These are phyloP conservation scores for Arion vulgaris DNA, from an alignment of 1,140 invertebrate genomes.

Conservation along the genomic window DNA sequence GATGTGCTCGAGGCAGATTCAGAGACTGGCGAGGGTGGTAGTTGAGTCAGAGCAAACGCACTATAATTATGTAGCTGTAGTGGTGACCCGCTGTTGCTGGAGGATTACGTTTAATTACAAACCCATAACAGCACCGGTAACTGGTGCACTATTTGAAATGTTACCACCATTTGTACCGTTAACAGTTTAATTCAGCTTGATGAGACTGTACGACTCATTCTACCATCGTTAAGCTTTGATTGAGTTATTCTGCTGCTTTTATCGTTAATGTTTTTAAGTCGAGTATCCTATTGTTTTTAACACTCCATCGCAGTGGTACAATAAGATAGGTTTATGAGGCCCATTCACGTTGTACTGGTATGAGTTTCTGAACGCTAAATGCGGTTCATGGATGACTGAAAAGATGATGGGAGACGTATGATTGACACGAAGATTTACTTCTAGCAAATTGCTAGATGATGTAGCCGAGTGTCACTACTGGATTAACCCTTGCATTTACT, in stretches of 20 bases:
- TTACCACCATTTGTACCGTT: too few relatives aligned
- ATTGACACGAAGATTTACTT: slow-evolving; percentile 40
- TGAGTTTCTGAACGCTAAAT: neutral
- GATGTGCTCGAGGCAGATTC: neutral
- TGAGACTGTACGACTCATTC: too few relatives aligned
- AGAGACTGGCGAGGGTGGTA: neutral
- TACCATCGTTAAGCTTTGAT: too few relatives aligned
- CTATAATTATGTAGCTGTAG: slow-evolving; percentile 4
- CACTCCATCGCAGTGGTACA: neutral
- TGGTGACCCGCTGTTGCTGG: neutral
- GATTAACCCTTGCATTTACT: slow-evolving; percentile 32
- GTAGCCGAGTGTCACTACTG: slow-evolving; percentile 10
- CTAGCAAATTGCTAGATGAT: slow-evolving; percentile 38
- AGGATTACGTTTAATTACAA: slow-evolving; percentile 21
- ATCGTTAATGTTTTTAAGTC: too few relatives aligned
- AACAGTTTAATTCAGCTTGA: too few relatives aligned
- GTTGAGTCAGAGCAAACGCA: neutral
- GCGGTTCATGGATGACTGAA: neutral
- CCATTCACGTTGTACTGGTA: neutral
- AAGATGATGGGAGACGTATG: slow-evolving; percentile 9
- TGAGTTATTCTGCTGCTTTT: too few relatives aligned
- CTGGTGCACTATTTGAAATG: neutral
- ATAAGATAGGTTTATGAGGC: neutral
- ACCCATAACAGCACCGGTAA: neutral
- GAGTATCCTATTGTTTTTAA: too few relatives aligned